Evolutionary conservation across 2,797 vertebrate genomes (phyloP).

Genomic region (Anolis apletophallus): DNA sequence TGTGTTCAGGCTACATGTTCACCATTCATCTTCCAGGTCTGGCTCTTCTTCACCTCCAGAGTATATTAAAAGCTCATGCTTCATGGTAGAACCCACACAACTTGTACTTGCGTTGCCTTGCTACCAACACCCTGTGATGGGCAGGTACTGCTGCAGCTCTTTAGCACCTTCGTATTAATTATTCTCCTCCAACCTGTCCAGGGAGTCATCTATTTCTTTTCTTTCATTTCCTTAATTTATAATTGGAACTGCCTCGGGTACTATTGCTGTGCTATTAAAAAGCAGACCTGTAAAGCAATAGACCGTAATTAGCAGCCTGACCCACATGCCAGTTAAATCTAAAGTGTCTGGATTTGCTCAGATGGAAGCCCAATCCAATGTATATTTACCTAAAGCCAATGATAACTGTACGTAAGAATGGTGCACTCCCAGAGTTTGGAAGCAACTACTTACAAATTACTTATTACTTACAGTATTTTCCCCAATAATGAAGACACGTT

Average conservation of each 20-base stretch:
- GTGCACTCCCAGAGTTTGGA: not conserved
- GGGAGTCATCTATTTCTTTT: not conserved
- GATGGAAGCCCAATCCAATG: not conserved
- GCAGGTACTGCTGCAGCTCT: not conserved
- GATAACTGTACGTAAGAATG: not conserved
- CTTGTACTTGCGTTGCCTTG: not conserved
- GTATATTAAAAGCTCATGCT: not conserved
- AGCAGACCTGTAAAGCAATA: not conserved
- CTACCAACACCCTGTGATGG: not conserved
- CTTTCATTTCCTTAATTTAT: not conserved
- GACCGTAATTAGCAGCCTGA: slow-evolving; percentile 1
- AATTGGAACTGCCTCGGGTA: not conserved
- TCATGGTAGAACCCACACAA: not conserved
- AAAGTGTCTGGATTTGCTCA: not conserved
- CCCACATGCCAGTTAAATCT: not conserved
- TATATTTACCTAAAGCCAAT: not conserved
- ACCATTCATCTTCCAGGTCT: not conserved
- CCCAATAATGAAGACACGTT: not conserved
- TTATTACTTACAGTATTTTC: not conserved
- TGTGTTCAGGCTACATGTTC: not conserved
- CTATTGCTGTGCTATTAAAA: slow-evolving; percentile 8
- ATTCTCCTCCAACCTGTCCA: not conserved
- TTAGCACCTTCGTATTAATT: slow-evolving; percentile 19
- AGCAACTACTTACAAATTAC: not conserved
- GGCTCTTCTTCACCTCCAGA: not conserved